Evolutionary conservation across 2,888 invertebrate species (phyloP).

Genomic region (Trypoxylon attenuatum): DNA sequence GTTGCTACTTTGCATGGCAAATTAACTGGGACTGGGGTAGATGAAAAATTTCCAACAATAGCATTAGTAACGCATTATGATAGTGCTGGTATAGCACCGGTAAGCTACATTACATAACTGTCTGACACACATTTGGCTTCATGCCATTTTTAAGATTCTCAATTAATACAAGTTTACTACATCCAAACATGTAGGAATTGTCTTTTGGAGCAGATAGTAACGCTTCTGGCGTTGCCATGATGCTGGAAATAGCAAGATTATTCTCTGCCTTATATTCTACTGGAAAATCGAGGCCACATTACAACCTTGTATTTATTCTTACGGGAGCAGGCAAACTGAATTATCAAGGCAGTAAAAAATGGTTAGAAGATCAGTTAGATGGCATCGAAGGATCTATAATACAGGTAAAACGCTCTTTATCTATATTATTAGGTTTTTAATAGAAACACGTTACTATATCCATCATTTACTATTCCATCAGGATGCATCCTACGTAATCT

Average conservation of each 20-base stretch:
- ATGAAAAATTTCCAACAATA: constrained; percentile 87
- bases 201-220: constrained; percentile 94
- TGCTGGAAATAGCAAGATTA: constrained; percentile 90
- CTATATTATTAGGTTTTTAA: no score
- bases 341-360: constrained; percentile 96
- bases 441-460: no score
- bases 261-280: constrained; percentile 91
- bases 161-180: background rate
- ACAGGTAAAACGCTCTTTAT: no score
- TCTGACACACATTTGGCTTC: background rate
- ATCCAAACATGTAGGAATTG: constrained; percentile 80
- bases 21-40: constrained; percentile 83
- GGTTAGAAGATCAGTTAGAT: constrained; percentile 95
- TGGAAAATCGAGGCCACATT: constrained; percentile 82
- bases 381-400: constrained; percentile 82
- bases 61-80: constrained; percentile 96
- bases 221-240: constrained; percentile 90
- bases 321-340: constrained; percentile 95
- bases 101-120: constrained; percentile 75
- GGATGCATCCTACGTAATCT: constrained; percentile 93
- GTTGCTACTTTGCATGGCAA: constrained; percentile 92
- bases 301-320: constrained; percentile 90
- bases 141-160: background rate
- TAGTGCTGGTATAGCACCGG: constrained; percentile 91
- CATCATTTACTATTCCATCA: constrained; percentile 74